Conservation (phyloP, 2,888 invertebrate genomes). For the Drosophila prolongata region DNA sequence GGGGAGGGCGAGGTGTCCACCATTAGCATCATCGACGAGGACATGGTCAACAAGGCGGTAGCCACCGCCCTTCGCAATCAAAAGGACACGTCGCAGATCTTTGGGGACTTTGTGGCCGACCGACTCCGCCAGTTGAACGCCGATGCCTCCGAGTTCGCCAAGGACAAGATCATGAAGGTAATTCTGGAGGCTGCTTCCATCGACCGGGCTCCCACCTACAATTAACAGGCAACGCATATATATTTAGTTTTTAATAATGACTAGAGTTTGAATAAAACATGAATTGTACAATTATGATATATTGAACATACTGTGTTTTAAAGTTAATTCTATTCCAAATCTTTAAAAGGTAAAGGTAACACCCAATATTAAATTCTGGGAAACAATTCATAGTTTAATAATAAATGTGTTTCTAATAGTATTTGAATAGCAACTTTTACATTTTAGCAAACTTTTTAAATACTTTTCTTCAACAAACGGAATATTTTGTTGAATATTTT, state of each 20-base stretch:
- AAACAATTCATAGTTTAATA: no score
- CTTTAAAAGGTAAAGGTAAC: no score
- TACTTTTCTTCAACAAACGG: no score
- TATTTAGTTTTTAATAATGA: conserved; percentile 19
- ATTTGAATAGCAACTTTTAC: no score
- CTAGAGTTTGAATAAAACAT: conserved; percentile 16
- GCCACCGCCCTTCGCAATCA: conserved; percentile 49
- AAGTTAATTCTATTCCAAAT: neutral
- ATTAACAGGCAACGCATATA: conserved; percentile 12
- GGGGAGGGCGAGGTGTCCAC: conserved; percentile 13
- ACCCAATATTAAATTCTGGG: no score
- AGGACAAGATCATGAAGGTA: conserved; percentile 67
- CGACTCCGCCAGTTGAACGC: conserved; percentile 50
- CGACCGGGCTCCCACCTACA: conserved; percentile 43
- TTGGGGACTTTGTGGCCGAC: conserved; percentile 67
- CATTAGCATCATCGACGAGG: conserved; percentile 37
- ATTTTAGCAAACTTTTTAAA: no score
- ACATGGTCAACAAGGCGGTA: conserved; percentile 66
- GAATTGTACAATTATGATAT: conserved; percentile 8
- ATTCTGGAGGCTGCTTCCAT: conserved; percentile 55
- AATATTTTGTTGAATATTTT: no score
- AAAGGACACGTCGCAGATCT: conserved; percentile 60
- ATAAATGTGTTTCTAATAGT: no score
- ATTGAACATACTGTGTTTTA: neutral
- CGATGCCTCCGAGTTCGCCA: conserved; percentile 57